phyloP scores from a whole-genome alignment of 2,888 invertebrate genomes.

The Sminthurides aquaticus region DNA sequence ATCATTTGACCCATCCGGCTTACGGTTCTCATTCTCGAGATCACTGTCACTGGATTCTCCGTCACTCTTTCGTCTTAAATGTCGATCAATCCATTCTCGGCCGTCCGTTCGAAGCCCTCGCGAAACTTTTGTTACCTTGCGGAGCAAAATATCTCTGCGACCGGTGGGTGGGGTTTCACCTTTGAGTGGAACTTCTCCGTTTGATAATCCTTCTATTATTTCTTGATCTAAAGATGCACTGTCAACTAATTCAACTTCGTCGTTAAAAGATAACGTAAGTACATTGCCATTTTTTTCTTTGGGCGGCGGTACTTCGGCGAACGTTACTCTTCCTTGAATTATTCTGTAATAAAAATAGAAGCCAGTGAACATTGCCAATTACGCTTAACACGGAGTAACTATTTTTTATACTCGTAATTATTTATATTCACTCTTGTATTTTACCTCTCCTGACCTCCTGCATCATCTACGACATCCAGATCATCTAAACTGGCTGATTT shows the following conservation, averaged over 20 bases:
- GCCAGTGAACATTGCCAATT: no score
- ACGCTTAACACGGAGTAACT: no score
- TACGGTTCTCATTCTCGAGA: conserved; percentile 28
- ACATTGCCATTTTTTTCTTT: not conserved
- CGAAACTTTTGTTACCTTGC: conserved; percentile 39
- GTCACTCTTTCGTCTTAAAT: conserved; percentile 28
- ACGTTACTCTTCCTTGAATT: conserved; percentile 19
- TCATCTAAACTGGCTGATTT: conserved; percentile 13
- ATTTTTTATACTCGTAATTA: no score
- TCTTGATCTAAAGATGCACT: not conserved
- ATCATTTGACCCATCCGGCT: no score
- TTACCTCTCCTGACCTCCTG: not conserved
- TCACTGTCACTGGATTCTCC: conserved; percentile 36
- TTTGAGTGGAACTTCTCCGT: conserved; percentile 28
- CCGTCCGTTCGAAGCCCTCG: conserved; percentile 36
- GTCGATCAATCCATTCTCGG: conserved; percentile 38
- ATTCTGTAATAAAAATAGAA: no score
- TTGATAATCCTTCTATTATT: not conserved
- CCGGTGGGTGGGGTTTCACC: conserved; percentile 43
- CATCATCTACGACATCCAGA: conserved; percentile 12
- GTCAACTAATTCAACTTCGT: not conserved
- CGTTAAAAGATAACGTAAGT: no score
- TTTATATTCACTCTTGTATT: no score
- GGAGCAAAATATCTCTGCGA: conserved; percentile 32
- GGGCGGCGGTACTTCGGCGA: conserved; percentile 9